A percentile compares a stretch with the other conserved stretches of the same genome.
These are phyloP conservation scores for Arctocebus calabarensis DNA, from an alignment of 2,797 vertebrate species.

Conservation along the genomic window DNA sequence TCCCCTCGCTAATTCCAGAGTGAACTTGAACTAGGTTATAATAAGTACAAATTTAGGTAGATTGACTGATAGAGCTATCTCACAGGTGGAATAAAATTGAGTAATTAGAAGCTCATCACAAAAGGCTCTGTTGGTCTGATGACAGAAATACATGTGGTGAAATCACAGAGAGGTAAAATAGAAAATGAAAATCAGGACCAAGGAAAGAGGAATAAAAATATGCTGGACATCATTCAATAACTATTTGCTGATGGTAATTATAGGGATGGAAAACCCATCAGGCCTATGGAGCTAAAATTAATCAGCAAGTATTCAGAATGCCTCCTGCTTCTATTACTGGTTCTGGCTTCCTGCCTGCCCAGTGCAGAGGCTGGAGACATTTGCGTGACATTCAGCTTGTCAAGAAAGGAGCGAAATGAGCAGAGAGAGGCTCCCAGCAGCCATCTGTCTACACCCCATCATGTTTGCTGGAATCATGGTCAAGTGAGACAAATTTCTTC, in stretches of 20 bases:
- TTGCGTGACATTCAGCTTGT: constrained; percentile 73
- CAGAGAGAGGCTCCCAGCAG: constrained; percentile 2
- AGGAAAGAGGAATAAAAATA: constrained; percentile 79
- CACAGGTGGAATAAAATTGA: constrained; percentile 55
- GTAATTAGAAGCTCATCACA: constrained; percentile 23
- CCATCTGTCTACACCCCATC: neutral
- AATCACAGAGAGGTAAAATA: constrained; percentile 77
- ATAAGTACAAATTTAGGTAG: constrained; percentile 49
- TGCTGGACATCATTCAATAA: constrained; percentile 81
- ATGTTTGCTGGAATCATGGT: neutral
- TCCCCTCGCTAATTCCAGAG: constrained; percentile 11
- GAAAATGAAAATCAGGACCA: constrained; percentile 78
- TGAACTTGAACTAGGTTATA: constrained; percentile 16
- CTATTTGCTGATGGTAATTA: constrained; percentile 84
- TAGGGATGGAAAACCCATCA: constrained; percentile 83
- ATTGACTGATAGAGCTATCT: neutral
- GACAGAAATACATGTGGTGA: constrained; percentile 72
- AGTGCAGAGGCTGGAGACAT: constrained; percentile 69
- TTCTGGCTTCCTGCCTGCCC: constrained; percentile 81
- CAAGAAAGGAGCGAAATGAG: constrained; percentile 60
- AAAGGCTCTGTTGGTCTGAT: constrained; percentile 50
- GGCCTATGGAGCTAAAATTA: constrained; percentile 84
- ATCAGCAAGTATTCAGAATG: constrained; percentile 83
- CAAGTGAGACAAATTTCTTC: constrained; percentile 25
- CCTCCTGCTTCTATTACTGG: constrained; percentile 82